These are phyloP conservation scores for Heliconius cydno DNA, from an alignment of 2,888 invertebrate species.

Conservation along the genomic window DNA sequence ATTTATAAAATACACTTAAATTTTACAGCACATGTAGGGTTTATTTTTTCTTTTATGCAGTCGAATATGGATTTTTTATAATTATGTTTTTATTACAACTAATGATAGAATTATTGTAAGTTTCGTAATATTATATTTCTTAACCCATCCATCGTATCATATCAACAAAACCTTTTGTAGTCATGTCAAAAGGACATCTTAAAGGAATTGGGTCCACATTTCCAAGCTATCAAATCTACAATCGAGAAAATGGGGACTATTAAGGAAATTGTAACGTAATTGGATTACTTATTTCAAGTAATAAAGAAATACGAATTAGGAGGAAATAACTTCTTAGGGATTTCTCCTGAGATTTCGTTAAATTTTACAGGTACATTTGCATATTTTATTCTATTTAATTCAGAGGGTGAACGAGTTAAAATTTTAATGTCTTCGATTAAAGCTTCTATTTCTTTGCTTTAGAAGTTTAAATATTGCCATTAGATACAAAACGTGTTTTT, in stretches of 20 bases:
- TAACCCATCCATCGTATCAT: not conserved
- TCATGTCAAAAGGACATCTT: not conserved
- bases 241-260: slow-evolving; percentile 26
- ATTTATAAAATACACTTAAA: too few species aligned
- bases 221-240: slow-evolving; percentile 28
- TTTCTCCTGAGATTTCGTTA: slow-evolving; percentile 10
- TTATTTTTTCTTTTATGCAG: too few species aligned
- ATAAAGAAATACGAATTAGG: slow-evolving; percentile 24
- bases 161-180: slow-evolving; percentile 3
- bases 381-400: slow-evolving; percentile 13
- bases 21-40: too few species aligned
- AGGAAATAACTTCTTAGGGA: slow-evolving; percentile 13
- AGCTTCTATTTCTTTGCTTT: not conserved
- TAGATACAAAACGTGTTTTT: too few species aligned
- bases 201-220: slow-evolving; percentile 26
- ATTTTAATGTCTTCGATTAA: not conserved
- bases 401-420: slow-evolving; percentile 4
- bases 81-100: too few species aligned
- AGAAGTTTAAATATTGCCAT: not conserved
- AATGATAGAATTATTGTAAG: not conserved
- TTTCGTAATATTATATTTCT: not conserved
- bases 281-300: slow-evolving; percentile 31
- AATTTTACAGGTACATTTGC: slow-evolving; percentile 20
- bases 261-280: slow-evolving; percentile 27
- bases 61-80: too few species aligned